Conservation (phyloP, 2,888 invertebrate species). For the Tetheella fluctuosa region DNA sequence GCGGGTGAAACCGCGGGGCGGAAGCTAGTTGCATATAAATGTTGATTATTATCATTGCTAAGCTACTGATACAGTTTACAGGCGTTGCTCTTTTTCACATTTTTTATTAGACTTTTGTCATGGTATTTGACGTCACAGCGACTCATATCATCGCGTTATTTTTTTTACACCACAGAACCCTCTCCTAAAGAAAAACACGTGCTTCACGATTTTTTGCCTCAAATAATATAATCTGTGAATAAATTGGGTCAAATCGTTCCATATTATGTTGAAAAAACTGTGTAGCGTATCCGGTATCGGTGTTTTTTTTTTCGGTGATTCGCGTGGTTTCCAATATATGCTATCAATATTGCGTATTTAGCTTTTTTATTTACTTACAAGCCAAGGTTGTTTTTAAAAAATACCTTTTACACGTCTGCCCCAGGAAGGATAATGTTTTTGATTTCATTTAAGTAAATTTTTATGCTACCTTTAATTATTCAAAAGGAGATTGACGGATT, state of each 20-base stretch:
- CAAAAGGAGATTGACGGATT: no score
- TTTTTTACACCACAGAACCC: background rate
- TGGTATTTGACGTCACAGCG: no score
- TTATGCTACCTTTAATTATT: no score
- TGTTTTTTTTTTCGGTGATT: background rate
- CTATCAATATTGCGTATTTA: background rate
- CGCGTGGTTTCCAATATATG: background rate
- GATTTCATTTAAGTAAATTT: no score
- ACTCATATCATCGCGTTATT: no score
- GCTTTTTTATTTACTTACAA: background rate
- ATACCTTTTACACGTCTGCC: background rate
- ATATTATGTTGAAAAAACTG: background rate
- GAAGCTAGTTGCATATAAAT: no score
- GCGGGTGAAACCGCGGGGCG: no score
- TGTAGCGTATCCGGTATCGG: background rate
- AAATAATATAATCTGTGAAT: background rate
- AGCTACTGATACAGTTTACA: no score
- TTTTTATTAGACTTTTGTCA: no score
- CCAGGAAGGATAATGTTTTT: no score
- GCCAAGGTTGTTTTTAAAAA: background rate
- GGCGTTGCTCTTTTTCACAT: no score
- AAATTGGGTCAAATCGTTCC: conserved; percentile 5
- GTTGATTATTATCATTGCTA: no score
- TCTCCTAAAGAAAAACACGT: background rate
- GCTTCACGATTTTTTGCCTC: background rate